Evolutionary conservation across 2,888 invertebrate genomes (phyloP), one percentile per base, ranked within the genome.

Genomic region (Metalampra italica): DNA sequence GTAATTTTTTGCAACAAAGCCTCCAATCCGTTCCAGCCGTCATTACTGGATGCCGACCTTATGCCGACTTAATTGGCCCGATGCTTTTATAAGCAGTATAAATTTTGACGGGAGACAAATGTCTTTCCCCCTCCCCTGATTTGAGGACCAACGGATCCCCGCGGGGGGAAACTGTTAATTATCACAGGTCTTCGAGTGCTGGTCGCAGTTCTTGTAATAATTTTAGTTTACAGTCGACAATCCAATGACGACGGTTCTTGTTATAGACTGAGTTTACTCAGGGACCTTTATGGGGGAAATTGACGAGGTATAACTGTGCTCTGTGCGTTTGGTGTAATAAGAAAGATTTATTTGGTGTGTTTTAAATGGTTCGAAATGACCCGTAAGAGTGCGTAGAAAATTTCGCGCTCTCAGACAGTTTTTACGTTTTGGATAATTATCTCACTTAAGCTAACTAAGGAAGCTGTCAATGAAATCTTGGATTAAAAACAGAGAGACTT

Each of bases 1-100:
- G 44, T 42, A 34, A 42, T 29, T 22, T 46, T 39, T 45, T 29
- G 39, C 43, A 32, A 22, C 36, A 54, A 55, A 71, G 68, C 64
- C 57, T 51, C 52, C 59, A 66, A 75, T 75, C 64, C 57, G 68
- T 72, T 75, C 69, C 72, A 71, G 69, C 50, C 63, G 65, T 74
- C 67, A 62, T 67, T 70, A 69, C 55, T 55, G 64, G 71, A 75
- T 65, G 60, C 68, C 66, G 58, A 56, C n/a, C n/a, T n/a, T 70
- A 75, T 65, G 60, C 68, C 22, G 22, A 22, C 56, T 68, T 81
- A 78, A 81, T 82, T 78, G 74, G 73, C 49, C 62, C 59, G 64
- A 68, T 66, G 62, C 49, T 58, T 69, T 68, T 71, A 74, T 73
- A 67, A 3, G 65, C 57, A 67, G 64, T 66, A 65, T 68, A 69